A percentile compares a stretch with the other conserved stretches of the same genome.
These are phyloP conservation scores for Cabera pusaria DNA, from an alignment of 2,888 invertebrate genomes.

Conservation along the genomic window DNA sequence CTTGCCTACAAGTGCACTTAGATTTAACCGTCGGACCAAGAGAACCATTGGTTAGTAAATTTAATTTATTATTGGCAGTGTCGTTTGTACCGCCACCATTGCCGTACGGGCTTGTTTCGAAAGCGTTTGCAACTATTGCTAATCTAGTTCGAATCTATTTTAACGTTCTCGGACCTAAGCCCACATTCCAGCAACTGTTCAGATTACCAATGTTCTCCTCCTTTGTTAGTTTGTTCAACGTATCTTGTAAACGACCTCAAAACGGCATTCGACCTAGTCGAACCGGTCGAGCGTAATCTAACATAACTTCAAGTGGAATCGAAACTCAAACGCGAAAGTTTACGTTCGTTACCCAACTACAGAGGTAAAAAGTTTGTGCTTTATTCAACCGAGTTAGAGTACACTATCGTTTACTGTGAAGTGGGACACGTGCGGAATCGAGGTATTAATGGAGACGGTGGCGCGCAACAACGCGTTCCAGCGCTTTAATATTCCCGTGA, in stretches of 20 bases:
- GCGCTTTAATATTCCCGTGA: constrained; percentile 57
- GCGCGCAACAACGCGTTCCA: constrained; percentile 57
- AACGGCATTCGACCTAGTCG: constrained; percentile 78
- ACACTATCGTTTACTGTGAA: constrained; percentile 46
- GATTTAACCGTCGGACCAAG: constrained; percentile 28
- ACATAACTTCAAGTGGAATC: constrained; percentile 72
- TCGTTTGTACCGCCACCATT: constrained; percentile 32
- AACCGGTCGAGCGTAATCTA: constrained; percentile 68
- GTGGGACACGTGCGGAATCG: constrained; percentile 78
- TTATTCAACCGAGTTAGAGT: constrained; percentile 46
- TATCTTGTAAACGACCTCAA: constrained; percentile 78
- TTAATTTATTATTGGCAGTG: constrained; percentile 39
- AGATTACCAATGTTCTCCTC: constrained; percentile 43
- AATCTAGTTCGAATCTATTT: constrained; percentile 68
- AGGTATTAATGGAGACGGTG: constrained; percentile 80
- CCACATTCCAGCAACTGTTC: constrained; percentile 43
- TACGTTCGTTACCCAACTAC: constrained; percentile 58
- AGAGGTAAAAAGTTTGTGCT: constrained; percentile 31
- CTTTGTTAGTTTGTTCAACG: constrained; percentile 53
- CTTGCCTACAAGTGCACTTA: constrained; percentile 33
- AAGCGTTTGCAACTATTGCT: constrained; percentile 62
- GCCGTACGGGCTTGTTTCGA: constrained; percentile 51
- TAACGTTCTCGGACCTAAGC: constrained; percentile 47
- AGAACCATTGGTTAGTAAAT: constrained; percentile 51
- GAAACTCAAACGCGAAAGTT: constrained; percentile 79